Conservation (phyloP, 2,888 invertebrate species). For the Pristionchus arcanus region DNA sequence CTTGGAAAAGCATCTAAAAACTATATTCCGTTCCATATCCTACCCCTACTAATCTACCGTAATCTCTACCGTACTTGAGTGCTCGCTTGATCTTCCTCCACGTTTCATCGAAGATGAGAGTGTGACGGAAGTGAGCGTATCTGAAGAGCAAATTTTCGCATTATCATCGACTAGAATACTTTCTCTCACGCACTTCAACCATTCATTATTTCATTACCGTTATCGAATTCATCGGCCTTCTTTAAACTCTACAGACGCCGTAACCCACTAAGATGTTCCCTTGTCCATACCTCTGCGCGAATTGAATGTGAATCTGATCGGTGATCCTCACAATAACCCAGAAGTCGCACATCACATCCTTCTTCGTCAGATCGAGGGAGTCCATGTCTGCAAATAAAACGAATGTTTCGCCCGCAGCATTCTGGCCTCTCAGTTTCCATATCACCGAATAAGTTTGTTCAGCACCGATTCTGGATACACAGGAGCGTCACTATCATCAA, state of each 20-base stretch:
- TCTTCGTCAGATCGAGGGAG: constrained; percentile 43
- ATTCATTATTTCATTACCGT: too few relatives aligned
- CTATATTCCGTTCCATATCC: too few relatives aligned
- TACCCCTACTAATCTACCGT: not conserved
- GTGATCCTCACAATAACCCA: constrained; percentile 73
- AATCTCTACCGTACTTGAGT: constrained; percentile 25
- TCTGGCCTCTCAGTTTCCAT: not conserved
- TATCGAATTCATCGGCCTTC: not conserved
- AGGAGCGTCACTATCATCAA: not conserved
- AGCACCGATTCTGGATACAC: not conserved
- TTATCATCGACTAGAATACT: not conserved
- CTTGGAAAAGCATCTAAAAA: too few relatives aligned
- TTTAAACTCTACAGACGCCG: not conserved
- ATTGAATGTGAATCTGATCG: constrained; percentile 60
- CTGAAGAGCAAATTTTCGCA: not conserved
- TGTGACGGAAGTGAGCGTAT: constrained; percentile 55
- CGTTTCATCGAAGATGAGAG: constrained; percentile 43
- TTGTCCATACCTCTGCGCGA: constrained; percentile 57
- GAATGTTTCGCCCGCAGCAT: not conserved
- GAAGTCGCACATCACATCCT: constrained; percentile 66
- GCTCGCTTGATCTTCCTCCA: constrained; percentile 45
- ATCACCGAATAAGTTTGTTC: not conserved
- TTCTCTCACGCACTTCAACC: too few relatives aligned
- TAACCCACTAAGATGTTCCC: not conserved
- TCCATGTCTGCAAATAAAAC: constrained; percentile 39